A percentile compares a stretch with the other conserved stretches of the same genome.
These are phyloP conservation scores for Sipha flava DNA, from an alignment of 1,140 invertebrate species.

Conservation along the genomic window DNA sequence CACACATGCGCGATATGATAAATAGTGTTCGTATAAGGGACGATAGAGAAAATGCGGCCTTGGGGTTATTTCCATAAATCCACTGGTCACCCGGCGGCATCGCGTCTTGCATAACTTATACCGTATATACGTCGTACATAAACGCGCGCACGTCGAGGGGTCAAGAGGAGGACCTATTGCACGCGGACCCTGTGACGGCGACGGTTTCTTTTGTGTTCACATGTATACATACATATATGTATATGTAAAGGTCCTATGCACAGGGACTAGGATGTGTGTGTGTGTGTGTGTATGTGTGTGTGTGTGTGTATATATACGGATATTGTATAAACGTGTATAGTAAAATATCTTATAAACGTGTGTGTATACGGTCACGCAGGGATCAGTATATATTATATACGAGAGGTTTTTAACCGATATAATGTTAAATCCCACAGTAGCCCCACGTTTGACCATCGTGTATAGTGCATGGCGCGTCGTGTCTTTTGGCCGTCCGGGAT, in stretches of 20 bases:
- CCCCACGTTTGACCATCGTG: neutral
- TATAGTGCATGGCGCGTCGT: neutral
- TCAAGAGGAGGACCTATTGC: neutral
- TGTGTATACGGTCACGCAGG: neutral
- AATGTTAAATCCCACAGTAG: neutral
- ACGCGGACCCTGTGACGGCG: neutral
- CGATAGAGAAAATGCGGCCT: neutral
- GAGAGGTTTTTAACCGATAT: conserved; percentile 7
- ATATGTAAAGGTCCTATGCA: too few relatives aligned
- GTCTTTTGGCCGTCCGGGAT: neutral
- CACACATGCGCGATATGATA: neutral
- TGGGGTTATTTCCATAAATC: conserved; percentile 28
- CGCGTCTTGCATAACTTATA: conserved; percentile 24
- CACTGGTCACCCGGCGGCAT: neutral
- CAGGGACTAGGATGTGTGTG: neutral
- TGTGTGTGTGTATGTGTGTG: neutral
- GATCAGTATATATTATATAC: neutral
- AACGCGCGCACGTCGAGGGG: neutral
- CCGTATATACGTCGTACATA: neutral
- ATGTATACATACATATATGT: neutral
- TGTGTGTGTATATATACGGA: neutral
- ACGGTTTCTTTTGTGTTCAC: conserved; percentile 2
- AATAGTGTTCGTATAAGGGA: neutral
- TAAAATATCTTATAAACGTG: neutral
- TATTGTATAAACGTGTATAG: neutral